Base-by-base conservation (phyloP, 2,797 vertebrate species). In the Coluber constrictor region DNA sequence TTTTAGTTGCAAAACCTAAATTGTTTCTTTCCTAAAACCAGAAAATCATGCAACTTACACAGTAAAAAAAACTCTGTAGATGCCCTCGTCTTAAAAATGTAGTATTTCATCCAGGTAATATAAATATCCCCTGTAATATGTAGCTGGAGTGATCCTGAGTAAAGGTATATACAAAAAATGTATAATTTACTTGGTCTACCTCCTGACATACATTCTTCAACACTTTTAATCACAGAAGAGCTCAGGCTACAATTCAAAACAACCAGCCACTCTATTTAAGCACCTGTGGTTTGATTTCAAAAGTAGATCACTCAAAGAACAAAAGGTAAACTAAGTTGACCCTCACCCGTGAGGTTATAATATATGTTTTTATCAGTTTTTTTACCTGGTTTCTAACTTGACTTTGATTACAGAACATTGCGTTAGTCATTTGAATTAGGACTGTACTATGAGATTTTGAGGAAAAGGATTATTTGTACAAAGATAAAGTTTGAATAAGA, bases 141-240 rank as follows among this genome's bases (percentile, higher is more conserved):
- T 59, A 88, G 32, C 61, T 60, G 32, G 51, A 37, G 7, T 74
- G 61, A 88, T 54, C 59, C 9, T 57, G 92, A 87, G 54, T 37
- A 56, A 87, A 93, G 60, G n/a, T 8, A 25, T 88, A 43, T 55
- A 55, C 23, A 54, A 16, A 88, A 88, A 55, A 59, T 43, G 54
- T 20, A 87, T 27, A 60, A 79, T 83, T 88, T 93, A 87, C 56
- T 8, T 55, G 8, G 43, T 25, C n/a, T 32, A 23, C 1, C 18
- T 29, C 54, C 12, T 93, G 51, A 51, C 60, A n/a, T 56, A 93
- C 88, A 87, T 83, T 93, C 83, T 87, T 90, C 61, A 79, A 79
- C 60, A 61, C 55, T 47, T 79, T 55, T 88, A 90, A 79, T 16
- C 20, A 56, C 56, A 93, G 63, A 90, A 90, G 37, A 43, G 86